Evolutionary conservation across 35 echinoderm and acorn worm genomes (phyloP).

Genomic region (Apostichopus japonicus): DNA sequence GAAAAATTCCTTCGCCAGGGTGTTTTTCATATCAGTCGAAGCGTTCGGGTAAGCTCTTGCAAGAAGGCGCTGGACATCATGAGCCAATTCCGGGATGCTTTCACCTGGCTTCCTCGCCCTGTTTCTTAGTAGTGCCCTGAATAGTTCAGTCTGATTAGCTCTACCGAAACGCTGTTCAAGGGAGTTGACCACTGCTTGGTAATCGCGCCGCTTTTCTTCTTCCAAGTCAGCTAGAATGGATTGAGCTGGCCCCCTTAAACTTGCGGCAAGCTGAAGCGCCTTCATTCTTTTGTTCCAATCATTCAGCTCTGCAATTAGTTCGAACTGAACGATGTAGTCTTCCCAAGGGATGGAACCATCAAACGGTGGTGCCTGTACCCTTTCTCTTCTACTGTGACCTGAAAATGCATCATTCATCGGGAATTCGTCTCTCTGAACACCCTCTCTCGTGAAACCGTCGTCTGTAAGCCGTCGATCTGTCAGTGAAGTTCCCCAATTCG

Average conservation of each 20-base stretch:
- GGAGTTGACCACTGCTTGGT: background rate
- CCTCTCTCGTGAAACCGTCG: background rate
- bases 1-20: conserved; percentile 20
- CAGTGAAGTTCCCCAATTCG: background rate
- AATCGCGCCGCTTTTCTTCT: background rate
- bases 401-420: background rate
- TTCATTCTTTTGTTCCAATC: conserved; percentile 24
- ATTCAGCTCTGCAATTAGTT: background rate
- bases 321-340: background rate
- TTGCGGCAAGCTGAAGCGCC: conserved; percentile 35
- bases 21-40: background rate
- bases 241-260: conserved; percentile 21
- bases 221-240: conserved; percentile 21
- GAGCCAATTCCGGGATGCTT: background rate
- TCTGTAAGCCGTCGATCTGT: background rate
- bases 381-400: background rate
- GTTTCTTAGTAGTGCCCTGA: too few relatives aligned
- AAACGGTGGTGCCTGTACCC: background rate
- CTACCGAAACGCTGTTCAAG: too few relatives aligned
- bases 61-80: conserved; percentile 15
- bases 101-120: background rate
- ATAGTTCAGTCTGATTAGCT: too few relatives aligned
- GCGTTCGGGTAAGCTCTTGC: background rate
- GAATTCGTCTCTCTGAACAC: background rate
- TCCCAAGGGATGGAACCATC: background rate